Conservation (phyloP, 2,888 invertebrate genomes). For the Steinernema scapterisci region DNA sequence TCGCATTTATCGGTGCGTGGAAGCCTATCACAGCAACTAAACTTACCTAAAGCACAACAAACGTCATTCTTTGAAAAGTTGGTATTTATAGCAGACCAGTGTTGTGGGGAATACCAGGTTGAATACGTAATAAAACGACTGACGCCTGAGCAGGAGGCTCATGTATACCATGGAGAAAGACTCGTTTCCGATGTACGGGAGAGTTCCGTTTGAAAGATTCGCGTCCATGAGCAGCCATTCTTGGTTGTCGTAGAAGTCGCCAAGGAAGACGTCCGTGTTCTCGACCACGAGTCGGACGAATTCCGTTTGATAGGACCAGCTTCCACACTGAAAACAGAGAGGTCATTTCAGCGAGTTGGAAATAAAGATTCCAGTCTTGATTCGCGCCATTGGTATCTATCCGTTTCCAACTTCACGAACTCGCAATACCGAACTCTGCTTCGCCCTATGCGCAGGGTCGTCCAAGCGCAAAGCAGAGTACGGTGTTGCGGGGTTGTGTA, state of each 20-base stretch:
- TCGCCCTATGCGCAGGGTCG: too few species aligned
- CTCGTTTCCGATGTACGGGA: constrained; percentile 58
- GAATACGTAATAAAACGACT: constrained; percentile 71
- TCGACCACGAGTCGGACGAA: constrained; percentile 58
- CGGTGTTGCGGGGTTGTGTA: too few species aligned
- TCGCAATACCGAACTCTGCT: too few species aligned
- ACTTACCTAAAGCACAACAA: constrained; percentile 66
- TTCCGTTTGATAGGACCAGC: constrained; percentile 66
- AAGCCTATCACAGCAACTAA: constrained; percentile 71
- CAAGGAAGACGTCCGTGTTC: constrained; percentile 58
- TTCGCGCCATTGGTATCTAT: too few species aligned
- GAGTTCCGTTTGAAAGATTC: constrained; percentile 57
- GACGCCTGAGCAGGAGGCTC: constrained; percentile 64
- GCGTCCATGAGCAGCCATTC: constrained; percentile 59
- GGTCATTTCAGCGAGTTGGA: too few species aligned
- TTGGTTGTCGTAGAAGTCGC: constrained; percentile 67
- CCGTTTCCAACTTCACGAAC: too few species aligned
- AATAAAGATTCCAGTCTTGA: too few species aligned
- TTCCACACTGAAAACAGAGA: constrained; percentile 59
- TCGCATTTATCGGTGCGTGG: constrained; percentile 71
- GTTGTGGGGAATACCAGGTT: constrained; percentile 72
- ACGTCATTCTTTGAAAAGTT: not conserved
- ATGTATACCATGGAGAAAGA: constrained; percentile 63
- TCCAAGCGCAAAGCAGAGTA: too few species aligned
- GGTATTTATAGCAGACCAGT: constrained; percentile 62